Base-by-base conservation (phyloP, 2,797 vertebrate genomes). In the Phylloscopus collybita region DNA sequence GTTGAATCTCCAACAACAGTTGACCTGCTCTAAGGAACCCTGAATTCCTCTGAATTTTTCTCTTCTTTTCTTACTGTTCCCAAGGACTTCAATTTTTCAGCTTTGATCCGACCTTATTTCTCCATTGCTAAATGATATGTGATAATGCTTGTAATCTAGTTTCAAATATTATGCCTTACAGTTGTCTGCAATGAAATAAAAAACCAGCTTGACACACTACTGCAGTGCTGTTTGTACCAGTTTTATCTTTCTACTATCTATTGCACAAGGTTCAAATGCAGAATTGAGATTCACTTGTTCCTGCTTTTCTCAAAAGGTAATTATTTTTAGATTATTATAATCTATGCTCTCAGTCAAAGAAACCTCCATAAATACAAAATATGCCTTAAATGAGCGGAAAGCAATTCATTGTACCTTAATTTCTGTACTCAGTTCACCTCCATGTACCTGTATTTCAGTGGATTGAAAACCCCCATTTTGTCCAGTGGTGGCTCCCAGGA, bases 121-220 rank as follows among this genome's bases (percentile, higher is more conserved):
- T 91, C 59, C 11, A 4, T 45, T 38, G 54, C 44, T 91, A 89
- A 95, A 80, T 69, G 21, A 22, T 45, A 76, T 34, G 29, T 61
- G 56, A 73, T 72, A 90, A 80, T 50, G 36, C 42, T 45, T 81
- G 34, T 66, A 40, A 92, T 23, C 47, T 53, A 82, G 9, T 64
- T 95, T 84, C 66, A 93, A 81, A 53, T 87, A 82, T 89, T 80
- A 79, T 72, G 30, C 13, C 50, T 78, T 80, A 79, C 11, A 76
- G 49, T 92, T 91, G 80, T 66, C 61, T 83, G 44, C 72, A 86
- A 51, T 51, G 45, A 89, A 93, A 91, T 71, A 64, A 84, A 70
- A 74, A 81, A 51, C 23, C 36, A 72, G 30, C 59, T 87, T 74
- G 81, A 67, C 47, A 78, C 25, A 32, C 26, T 42, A 66, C 16